These are phyloP conservation scores for Zygothrica quintamaculata DNA, from an alignment of 2,888 invertebrate species.

Conservation along the genomic window DNA sequence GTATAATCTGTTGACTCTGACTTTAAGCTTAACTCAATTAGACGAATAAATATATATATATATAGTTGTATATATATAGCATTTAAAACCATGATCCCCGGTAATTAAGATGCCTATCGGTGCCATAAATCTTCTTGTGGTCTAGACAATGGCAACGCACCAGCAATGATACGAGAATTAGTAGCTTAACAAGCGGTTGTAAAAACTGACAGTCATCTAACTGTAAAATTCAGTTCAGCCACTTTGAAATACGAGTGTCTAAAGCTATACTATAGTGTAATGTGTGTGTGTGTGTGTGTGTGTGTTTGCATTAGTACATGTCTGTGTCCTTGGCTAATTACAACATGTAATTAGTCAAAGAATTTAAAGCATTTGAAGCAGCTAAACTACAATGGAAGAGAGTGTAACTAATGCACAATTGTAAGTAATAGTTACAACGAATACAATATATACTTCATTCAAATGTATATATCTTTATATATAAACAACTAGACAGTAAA, in stretches of 20 bases:
- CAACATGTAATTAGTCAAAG: conserved; percentile 29
- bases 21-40: background rate
- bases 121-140: conserved; percentile 53
- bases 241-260: conserved; percentile 22
- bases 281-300: conserved; percentile 6
- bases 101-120: conserved; percentile 74
- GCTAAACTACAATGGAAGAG: background rate
- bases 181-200: conserved; percentile 30
- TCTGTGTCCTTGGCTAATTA: conserved; percentile 45
- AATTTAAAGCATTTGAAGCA: too few relatives aligned
- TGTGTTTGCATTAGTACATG: conserved; percentile 22
- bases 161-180: conserved; percentile 10
- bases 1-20: too few relatives aligned
- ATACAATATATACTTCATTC: too few relatives aligned
- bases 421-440: too few relatives aligned
- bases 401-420: too few relatives aligned
- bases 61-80: conserved; percentile 34
- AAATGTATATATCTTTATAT: too few relatives aligned
- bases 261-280: too few relatives aligned
- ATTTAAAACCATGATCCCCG: conserved; percentile 63
- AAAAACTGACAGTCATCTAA: conserved; percentile 7
- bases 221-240: conserved; percentile 46
- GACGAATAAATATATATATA: conserved; percentile 39
- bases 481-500: too few relatives aligned
- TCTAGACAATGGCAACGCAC: conserved; percentile 58